Conservation (phyloP, 1,140 invertebrate genomes). For the Pseudachorutes palmiensis region DNA sequence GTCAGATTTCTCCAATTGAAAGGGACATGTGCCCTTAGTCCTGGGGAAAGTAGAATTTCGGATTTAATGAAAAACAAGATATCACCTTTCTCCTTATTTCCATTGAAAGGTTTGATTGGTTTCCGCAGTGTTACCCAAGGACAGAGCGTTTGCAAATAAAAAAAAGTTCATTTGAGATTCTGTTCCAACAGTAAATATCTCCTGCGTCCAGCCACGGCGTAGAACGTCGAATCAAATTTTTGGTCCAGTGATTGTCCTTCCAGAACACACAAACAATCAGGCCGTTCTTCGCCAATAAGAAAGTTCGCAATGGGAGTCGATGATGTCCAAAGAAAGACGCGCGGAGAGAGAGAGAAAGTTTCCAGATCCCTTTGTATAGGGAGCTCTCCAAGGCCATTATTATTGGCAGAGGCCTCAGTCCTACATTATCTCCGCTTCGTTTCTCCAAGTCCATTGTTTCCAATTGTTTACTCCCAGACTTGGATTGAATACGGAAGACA, state of each 20-base stretch:
- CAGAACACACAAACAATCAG: background rate
- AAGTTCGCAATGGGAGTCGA: too few species aligned
- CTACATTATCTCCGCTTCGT: conserved; percentile 7
- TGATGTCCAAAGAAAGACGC: too few species aligned
- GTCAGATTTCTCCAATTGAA: background rate
- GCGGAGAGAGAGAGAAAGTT: too few species aligned
- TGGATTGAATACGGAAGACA: background rate
- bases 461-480: conserved; percentile 8
- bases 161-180: background rate
- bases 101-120: conserved; percentile 4
- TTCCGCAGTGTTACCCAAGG: background rate
- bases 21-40: background rate
- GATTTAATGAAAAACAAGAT: conserved; percentile 7
- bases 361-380: background rate
- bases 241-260: background rate
- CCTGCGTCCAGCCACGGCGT: too few species aligned
- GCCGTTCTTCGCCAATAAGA: background rate
- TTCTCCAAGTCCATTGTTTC: background rate
- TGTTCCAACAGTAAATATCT: too few species aligned
- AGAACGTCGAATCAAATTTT: background rate
- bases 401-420: background rate
- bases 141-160: background rate
- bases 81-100: conserved; percentile 4
- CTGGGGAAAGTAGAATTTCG: background rate
- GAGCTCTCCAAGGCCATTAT: background rate